Evolutionary conservation across 2,888 invertebrate species (phyloP).

Genomic region (Aphodius granarius): DNA sequence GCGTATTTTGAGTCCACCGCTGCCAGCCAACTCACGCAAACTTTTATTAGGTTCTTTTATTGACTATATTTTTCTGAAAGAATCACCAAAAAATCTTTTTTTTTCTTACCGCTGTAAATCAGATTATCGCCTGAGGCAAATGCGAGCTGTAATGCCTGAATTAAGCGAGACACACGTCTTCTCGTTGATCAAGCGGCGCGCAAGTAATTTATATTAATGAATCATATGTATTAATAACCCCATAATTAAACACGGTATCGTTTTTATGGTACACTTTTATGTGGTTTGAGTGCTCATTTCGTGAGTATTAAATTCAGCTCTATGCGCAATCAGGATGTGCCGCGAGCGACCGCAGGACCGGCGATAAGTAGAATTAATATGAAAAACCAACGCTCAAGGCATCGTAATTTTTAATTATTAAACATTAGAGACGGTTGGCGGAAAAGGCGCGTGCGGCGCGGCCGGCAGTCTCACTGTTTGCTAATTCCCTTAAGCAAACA

Average conservation of each 20-base stretch:
- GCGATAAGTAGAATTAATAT: conserved; percentile 32
- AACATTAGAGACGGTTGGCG: conserved; percentile 29
- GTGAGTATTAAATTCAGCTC: background rate
- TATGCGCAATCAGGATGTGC: conserved; percentile 11
- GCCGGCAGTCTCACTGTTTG: conserved; percentile 35
- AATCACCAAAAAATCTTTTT: too few species aligned
- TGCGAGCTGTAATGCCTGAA: too few species aligned
- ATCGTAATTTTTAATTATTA: conserved; percentile 41
- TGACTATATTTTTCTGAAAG: too few species aligned
- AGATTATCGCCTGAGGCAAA: too few species aligned
- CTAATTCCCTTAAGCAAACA: conserved; percentile 41
- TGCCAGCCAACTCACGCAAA: too few species aligned
- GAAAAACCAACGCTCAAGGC: conserved; percentile 35
- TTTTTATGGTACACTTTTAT: background rate
- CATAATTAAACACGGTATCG: background rate
- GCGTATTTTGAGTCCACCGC: too few species aligned
- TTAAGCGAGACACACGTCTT: too few species aligned
- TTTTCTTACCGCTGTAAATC: too few species aligned
- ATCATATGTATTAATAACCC: background rate
- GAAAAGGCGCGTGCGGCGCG: conserved; percentile 27
- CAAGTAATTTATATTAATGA: background rate
- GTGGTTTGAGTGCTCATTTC: background rate
- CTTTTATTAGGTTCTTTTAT: too few species aligned
- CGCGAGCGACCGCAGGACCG: conserved; percentile 21
- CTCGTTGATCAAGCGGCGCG: too few species aligned